Percentiles rank a stretch among this genome's conserved stretches.
phyloP scores from a whole-genome alignment of 2,113 vertebrate species.

The Oryzias woworae region DNA sequence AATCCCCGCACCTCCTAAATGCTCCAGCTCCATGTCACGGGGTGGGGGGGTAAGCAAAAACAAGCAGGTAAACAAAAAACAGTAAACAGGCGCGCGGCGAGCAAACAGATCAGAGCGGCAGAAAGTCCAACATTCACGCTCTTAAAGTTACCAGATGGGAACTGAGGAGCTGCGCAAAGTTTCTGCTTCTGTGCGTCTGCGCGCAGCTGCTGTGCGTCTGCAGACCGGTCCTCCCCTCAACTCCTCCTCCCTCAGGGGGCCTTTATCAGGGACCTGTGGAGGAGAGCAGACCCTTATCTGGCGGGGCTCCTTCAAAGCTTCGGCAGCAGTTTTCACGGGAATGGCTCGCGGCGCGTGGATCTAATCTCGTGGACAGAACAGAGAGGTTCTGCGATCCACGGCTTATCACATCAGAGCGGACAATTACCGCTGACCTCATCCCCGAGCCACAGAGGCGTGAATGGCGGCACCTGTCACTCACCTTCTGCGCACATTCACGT shows the following conservation, averaged over 20 bases:
- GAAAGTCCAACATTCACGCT: background rate
- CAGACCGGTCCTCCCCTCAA: slow-evolving; percentile 26
- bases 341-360: background rate
- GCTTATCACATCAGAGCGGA: slow-evolving; percentile 57
- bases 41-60: slow-evolving; percentile 2
- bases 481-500: slow-evolving; percentile 51
- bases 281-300: slow-evolving; percentile 28
- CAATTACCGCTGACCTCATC: no score
- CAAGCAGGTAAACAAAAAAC: slow-evolving; percentile 6
- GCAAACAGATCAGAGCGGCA: background rate
- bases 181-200: slow-evolving; percentile 4
- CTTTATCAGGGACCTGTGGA: slow-evolving; percentile 27
- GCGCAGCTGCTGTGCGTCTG: slow-evolving; percentile 24
- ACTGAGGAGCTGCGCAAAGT: no score
- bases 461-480: background rate
- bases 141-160: background rate
- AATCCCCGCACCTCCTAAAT: slow-evolving; percentile 53
- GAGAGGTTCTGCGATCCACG: slow-evolving; percentile 30
- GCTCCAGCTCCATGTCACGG: slow-evolving; percentile 71
- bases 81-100: background rate
- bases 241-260: slow-evolving; percentile 38
- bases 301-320: slow-evolving; percentile 1
- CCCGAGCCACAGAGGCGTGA: slow-evolving; percentile 6
- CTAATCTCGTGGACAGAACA: slow-evolving; percentile 36
- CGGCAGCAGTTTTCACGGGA: slow-evolving; percentile 9